Percentiles rank a stretch among this genome's conserved stretches.
Conservation (phyloP, 2,888 invertebrate species). For the Acrobasis suavella region DNA sequence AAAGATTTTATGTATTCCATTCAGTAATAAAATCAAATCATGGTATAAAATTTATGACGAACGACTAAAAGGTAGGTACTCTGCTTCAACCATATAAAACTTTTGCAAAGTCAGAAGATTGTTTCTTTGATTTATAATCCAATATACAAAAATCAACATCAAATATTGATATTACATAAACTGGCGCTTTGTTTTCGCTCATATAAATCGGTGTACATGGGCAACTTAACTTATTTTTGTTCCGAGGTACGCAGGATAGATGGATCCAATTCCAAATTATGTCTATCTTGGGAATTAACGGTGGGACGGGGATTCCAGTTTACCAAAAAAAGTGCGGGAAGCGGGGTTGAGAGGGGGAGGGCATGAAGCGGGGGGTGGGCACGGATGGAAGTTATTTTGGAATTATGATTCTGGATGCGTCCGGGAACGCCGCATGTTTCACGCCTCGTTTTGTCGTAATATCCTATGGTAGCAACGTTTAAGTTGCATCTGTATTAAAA, state of each 20-base stretch:
- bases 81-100: background rate
- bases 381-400: slow-evolving; percentile 78
- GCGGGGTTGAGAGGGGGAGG: slow-evolving; percentile 46
- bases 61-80: too few species aligned
- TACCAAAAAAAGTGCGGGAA: slow-evolving; percentile 74
- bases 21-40: too few species aligned
- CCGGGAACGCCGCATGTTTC: slow-evolving; percentile 73
- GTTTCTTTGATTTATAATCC: background rate
- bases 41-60: too few species aligned
- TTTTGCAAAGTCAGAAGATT: too few species aligned
- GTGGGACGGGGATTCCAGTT: slow-evolving; percentile 79
- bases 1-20: too few species aligned
- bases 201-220: slow-evolving; percentile 66
- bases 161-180: slow-evolving; percentile 8
- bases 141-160: background rate
- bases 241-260: slow-evolving; percentile 78
- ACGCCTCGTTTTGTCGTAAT: slow-evolving; percentile 76
- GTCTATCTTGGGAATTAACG: slow-evolving; percentile 83
- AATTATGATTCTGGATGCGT: slow-evolving; percentile 83
- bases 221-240: slow-evolving; percentile 76
- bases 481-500: slow-evolving; percentile 56
- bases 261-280: slow-evolving; percentile 84
- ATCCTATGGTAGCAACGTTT: slow-evolving; percentile 66
- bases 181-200: slow-evolving; percentile 66
- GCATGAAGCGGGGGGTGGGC: slow-evolving; percentile 46